These are phyloP conservation scores for Hyles euphorbiae DNA, from an alignment of 1,140 invertebrate species.

Conservation along the genomic window DNA sequence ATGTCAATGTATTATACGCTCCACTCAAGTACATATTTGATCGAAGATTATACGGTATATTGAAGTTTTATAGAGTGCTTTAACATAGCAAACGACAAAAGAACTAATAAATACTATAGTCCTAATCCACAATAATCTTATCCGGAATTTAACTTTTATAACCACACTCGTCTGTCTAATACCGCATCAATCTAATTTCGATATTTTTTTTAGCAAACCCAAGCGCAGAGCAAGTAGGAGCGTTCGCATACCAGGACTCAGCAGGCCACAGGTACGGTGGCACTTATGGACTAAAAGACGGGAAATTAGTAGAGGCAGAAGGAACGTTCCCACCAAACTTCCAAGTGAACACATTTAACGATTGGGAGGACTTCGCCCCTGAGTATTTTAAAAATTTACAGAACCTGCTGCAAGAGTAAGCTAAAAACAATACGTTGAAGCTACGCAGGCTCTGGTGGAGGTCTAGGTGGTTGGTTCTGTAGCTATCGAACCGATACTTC, in stretches of 20 bases:
- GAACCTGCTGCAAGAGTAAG: constrained; percentile 57
- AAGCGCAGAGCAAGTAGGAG: constrained; percentile 38
- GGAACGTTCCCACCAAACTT: constrained; percentile 21
- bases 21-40: no score
- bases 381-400: constrained; percentile 56
- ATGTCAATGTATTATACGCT: no score
- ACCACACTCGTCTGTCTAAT: no score
- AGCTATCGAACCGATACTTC: no score
- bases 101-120: no score
- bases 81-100: no score
- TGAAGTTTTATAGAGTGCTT: no score
- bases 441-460: constrained; percentile 17
- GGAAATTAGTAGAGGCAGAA: constrained; percentile 19
- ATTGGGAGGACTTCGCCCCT: constrained; percentile 33
- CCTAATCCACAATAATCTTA: no score
- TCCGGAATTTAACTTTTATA: no score
- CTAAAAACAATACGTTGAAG: constrained; percentile 5
- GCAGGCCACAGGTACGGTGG: constrained; percentile 63
- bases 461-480: constrained; percentile 2
- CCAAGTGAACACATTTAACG: constrained; percentile 9
- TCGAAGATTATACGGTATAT: no score
- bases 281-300: constrained; percentile 47
- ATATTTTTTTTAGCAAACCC: constrained; percentile 30
- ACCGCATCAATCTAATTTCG: no score
- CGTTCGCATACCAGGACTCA: constrained; percentile 54